phyloP scores from a whole-genome alignment of 2,888 invertebrate species.

The Apeira syringaria region DNA sequence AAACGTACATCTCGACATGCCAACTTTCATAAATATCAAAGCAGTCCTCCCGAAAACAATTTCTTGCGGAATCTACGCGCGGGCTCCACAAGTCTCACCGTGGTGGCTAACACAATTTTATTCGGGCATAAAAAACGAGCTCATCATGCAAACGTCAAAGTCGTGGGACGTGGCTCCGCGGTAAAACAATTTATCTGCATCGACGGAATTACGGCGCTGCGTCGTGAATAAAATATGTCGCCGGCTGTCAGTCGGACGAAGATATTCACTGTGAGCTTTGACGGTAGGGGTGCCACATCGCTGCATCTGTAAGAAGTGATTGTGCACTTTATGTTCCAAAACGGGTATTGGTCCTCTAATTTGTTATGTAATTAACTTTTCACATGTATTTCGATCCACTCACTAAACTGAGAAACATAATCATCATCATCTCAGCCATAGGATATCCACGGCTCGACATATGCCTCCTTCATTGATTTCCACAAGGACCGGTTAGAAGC shows the following conservation, averaged over 20 bases:
- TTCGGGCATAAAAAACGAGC: constrained; percentile 82
- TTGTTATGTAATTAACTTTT: too few relatives aligned
- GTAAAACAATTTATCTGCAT: constrained; percentile 84
- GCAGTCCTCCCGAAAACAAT: constrained; percentile 74
- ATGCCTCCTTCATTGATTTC: too few relatives aligned
- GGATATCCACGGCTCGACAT: too few relatives aligned
- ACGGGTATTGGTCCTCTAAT: too few relatives aligned
- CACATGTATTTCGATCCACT: too few relatives aligned
- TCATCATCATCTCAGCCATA: too few relatives aligned
- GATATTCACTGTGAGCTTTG: constrained; percentile 53
- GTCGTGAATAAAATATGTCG: constrained; percentile 82
- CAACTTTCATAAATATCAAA: constrained; percentile 80
- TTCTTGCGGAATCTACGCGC: constrained; percentile 63
- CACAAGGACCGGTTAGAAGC: too few relatives aligned
- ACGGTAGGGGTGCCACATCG: constrained; percentile 44
- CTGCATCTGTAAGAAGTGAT: background rate
- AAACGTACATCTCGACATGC: constrained; percentile 61
- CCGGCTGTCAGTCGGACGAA: constrained; percentile 74
- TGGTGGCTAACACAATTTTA: constrained; percentile 81
- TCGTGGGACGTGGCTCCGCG: constrained; percentile 77
- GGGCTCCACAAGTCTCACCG: constrained; percentile 68
- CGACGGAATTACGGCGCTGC: constrained; percentile 80
- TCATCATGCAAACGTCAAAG: constrained; percentile 83
- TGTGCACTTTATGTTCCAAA: too few relatives aligned
- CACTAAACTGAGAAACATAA: too few relatives aligned